Evolutionary conservation across 1,140 invertebrate genomes (phyloP), one percentile per base, ranked within the genome.

Genomic region (Tribolium madens): DNA sequence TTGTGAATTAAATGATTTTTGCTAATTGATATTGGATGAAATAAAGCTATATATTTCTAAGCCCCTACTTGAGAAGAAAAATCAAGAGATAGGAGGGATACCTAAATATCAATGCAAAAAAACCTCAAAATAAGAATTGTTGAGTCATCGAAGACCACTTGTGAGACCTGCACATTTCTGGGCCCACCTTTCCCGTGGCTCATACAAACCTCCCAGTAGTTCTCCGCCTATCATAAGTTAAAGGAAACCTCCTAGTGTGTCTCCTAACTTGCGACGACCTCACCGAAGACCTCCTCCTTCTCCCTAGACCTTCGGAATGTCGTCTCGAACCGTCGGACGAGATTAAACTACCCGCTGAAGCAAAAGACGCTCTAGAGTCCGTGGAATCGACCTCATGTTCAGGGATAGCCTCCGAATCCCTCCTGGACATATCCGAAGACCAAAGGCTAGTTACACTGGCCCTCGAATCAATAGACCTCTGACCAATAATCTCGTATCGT

Each of bases 161-260:
- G 52, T 57, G 52, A 57, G 52, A 18, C 52, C 52, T 57, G 52
- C 9, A 57, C n/a, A 18, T 26, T n/a, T 64, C 12, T 33, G 21
- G 36, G 36, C 36, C 36, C 36, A 12, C n/a, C 57, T 26, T 33
- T 33, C 57, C 57, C 52, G 52, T n/a, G 52, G 52, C 14, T 64
- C 57, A 64, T 53, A 80, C 79, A 79, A 83, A 87, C 86, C 86
- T 87, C 78, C 86, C 86, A 36, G 86, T 87, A 3, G 86, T 87
- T 74, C 85, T 82, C 69, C 86, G 77, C 26, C 86, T 81, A 78
- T 87, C 86, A 64, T 84, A 80, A 36, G 81, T 85, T 42, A 86
- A 78, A n/a, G 86, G 84, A 57, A 83, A 82, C 73, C 85, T 80
- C 57, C 86, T 81, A 2, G 83, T 82, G 73, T 86, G 82, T 71